Percentiles rank a stretch among this genome's conserved stretches.
Conservation (phyloP, 2,113 vertebrate species). For the Gallinago media region DNA sequence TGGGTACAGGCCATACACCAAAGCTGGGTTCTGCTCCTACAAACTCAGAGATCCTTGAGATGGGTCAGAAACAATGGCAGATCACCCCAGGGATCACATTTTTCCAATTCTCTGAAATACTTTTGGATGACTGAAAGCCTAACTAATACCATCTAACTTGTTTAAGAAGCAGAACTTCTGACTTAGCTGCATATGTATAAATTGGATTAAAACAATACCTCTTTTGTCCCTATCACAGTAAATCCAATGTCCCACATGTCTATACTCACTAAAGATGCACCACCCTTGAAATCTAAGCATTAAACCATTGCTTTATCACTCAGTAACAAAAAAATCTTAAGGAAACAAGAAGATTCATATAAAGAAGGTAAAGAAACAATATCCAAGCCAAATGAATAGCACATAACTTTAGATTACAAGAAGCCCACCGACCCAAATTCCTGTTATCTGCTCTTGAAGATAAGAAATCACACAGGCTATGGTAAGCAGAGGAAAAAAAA, state of each 20-base stretch:
- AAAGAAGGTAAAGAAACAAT: background rate
- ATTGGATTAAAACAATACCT: background rate
- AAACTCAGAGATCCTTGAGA: background rate
- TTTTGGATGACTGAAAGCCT: background rate
- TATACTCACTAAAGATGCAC: background rate
- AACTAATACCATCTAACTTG: background rate
- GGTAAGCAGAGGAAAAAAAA: background rate
- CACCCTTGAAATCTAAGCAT: background rate
- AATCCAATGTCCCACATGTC: background rate
- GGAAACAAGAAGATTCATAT: background rate
- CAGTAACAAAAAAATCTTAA: background rate
- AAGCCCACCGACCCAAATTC: background rate
- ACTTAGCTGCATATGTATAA: background rate
- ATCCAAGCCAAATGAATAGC: background rate
- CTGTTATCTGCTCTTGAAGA: background rate
- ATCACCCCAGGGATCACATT: background rate
- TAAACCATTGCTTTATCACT: background rate
- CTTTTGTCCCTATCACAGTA: background rate
- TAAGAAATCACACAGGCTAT: background rate
- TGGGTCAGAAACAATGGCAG: background rate
- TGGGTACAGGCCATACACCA: background rate
- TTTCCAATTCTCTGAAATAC: background rate
- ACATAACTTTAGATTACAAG: background rate
- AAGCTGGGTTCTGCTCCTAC: background rate
- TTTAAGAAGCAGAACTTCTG: background rate